phyloP scores from a whole-genome alignment of 1,140 invertebrate species.

The Pogonomyrmex barbatus region DNA sequence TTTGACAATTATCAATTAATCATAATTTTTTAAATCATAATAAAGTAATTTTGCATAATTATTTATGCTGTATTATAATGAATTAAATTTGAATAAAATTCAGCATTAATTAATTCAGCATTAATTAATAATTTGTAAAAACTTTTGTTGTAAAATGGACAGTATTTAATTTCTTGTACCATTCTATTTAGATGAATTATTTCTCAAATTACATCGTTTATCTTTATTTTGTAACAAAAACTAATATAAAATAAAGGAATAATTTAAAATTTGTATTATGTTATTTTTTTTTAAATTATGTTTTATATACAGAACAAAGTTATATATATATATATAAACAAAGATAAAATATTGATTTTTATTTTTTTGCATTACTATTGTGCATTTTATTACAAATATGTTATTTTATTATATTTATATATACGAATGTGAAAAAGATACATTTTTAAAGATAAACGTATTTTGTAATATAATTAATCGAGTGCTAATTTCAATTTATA shows the following conservation, averaged over 20 bases:
- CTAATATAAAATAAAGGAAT: background rate
- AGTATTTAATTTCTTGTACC: background rate
- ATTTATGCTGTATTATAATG: background rate
- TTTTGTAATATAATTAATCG: background rate
- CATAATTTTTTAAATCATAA: background rate
- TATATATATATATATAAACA: background rate
- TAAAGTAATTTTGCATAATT: background rate
- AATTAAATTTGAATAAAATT: background rate
- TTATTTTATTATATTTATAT: constrained; percentile 1
- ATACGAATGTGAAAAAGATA: background rate
- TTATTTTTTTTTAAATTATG: background rate
- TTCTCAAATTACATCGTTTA: background rate
- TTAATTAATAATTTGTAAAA: too few relatives aligned
- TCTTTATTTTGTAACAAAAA: background rate
- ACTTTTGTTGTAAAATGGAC: background rate
- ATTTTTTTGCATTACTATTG: background rate
- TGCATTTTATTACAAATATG: background rate
- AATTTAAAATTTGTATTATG: background rate
- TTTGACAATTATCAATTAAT: background rate
- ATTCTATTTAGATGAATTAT: background rate
- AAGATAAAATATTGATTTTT: constrained; percentile 5
- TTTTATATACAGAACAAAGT: background rate
- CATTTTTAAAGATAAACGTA: background rate
- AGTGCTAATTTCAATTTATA: background rate
- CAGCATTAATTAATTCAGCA: background rate